Percentiles rank a stretch among this genome's conserved stretches.
These are phyloP conservation scores for Amblyopsis rosae DNA, from an alignment of 2,113 vertebrate species.

Conservation along the genomic window DNA sequence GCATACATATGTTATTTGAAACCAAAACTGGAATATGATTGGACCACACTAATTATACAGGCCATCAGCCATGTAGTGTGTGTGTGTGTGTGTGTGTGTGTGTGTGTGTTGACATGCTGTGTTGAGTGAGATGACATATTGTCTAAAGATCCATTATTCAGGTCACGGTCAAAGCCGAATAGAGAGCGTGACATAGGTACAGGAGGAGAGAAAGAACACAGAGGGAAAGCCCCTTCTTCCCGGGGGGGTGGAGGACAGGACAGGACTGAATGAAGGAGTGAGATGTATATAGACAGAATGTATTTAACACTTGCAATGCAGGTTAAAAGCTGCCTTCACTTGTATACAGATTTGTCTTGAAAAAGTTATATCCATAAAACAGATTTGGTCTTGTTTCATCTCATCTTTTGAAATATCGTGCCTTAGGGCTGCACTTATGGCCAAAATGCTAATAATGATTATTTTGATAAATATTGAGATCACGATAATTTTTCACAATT, in stretches of 20 bases:
- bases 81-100: constrained; percentile 15
- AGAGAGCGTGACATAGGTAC: not conserved
- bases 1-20: no score
- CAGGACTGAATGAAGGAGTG: not conserved
- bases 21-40: not conserved
- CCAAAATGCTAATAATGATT: no score
- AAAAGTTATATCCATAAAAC: no score
- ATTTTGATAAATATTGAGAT: no score
- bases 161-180: constrained; percentile 68
- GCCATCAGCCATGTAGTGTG: not conserved
- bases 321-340: not conserved
- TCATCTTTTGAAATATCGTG: no score
- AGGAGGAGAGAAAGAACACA: not conserved
- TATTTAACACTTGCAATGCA: no score
- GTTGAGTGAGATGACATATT: constrained; percentile 69
- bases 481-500: no score
- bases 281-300: not conserved
- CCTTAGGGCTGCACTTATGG: no score
- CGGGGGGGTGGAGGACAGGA: not conserved
- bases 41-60: not conserved
- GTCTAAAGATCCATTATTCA: constrained; percentile 64
- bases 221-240: constrained; percentile 30
- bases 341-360: no score
- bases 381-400: no score
- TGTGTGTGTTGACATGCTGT: constrained; percentile 43